Evolutionary conservation across 2,797 vertebrate species (phyloP).

Genomic region (Neoniphon sammara): DNA sequence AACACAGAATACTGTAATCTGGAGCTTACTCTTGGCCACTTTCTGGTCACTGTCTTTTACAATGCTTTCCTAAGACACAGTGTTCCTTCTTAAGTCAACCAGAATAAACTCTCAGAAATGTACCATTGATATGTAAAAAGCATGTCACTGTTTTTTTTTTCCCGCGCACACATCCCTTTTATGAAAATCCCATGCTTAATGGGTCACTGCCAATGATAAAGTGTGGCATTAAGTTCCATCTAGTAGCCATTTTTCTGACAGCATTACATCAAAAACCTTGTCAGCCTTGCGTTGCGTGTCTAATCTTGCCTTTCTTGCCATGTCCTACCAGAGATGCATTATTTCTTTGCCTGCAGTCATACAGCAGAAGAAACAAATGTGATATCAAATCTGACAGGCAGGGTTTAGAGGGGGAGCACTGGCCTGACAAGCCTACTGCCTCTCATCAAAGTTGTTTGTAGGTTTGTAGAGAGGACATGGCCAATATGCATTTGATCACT

Average conservation of each 20-base stretch:
- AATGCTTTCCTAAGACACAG: neutral
- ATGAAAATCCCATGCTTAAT: conserved; percentile 37
- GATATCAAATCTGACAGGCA: conserved; percentile 61
- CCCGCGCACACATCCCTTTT: neutral
- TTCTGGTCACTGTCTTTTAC: neutral
- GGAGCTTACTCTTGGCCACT: conserved; percentile 2
- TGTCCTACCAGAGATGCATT: conserved; percentile 49
- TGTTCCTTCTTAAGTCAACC: conserved; percentile 6
- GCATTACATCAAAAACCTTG: conserved; percentile 51
- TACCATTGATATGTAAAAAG: conserved; percentile 14
- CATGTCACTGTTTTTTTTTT: neutral
- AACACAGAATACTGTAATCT: conserved; percentile 10
- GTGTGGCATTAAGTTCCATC: conserved; percentile 38
- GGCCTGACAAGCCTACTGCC: conserved; percentile 31
- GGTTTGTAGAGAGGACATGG: conserved; percentile 25
- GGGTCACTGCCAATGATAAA: conserved; percentile 44
- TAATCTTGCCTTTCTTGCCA: conserved; percentile 45
- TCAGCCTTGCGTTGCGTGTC: conserved; percentile 54
- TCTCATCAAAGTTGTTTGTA: conserved; percentile 41
- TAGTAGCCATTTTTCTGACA: conserved; percentile 57
- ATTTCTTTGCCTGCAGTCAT: conserved; percentile 55
- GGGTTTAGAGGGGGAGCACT: neutral
- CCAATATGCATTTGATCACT: conserved; percentile 34
- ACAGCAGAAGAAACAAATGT: conserved; percentile 43
- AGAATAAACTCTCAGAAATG: conserved; percentile 6